Percentiles rank a stretch among this genome's conserved stretches.
phyloP scores from a whole-genome alignment of 1,140 invertebrate genomes.

The Theocolax elegans region DNA sequence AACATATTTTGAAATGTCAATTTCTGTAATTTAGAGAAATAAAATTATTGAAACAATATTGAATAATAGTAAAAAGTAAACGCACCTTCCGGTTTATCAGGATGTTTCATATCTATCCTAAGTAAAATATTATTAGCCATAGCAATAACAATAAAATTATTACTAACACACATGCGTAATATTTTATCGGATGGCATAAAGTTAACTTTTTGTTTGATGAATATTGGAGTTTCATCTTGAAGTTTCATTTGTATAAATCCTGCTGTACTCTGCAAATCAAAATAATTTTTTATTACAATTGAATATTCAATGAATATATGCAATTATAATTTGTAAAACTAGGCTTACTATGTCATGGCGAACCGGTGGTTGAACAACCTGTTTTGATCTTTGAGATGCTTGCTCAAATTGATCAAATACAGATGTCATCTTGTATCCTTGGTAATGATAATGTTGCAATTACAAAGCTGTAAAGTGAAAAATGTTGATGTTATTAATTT shows the following conservation, averaged over 20 bases:
- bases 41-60: too few relatives aligned
- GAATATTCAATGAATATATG: constrained; percentile 25
- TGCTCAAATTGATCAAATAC: constrained; percentile 84
- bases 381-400: constrained; percentile 71
- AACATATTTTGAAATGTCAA: constrained; percentile 71
- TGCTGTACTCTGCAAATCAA: constrained; percentile 65
- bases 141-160: constrained; percentile 84
- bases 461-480: too few relatives aligned
- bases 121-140: constrained; percentile 86
- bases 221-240: constrained; percentile 80
- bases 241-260: constrained; percentile 78
- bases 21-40: constrained; percentile 67
- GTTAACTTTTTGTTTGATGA: constrained; percentile 82
- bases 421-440: constrained; percentile 72
- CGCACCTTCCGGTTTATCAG: constrained; percentile 81
- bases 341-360: constrained; percentile 64
- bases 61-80: neutral
- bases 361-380: constrained; percentile 58
- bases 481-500: too few relatives aligned
- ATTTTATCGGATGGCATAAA: constrained; percentile 82
- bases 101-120: constrained; percentile 83
- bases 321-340: constrained; percentile 18
- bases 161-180: constrained; percentile 83
- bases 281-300: constrained; percentile 4
- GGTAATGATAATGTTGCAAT: too few relatives aligned